Base-by-base conservation (phyloP, 2,888 invertebrate genomes). In the Argynnis bischoffii region DNA sequence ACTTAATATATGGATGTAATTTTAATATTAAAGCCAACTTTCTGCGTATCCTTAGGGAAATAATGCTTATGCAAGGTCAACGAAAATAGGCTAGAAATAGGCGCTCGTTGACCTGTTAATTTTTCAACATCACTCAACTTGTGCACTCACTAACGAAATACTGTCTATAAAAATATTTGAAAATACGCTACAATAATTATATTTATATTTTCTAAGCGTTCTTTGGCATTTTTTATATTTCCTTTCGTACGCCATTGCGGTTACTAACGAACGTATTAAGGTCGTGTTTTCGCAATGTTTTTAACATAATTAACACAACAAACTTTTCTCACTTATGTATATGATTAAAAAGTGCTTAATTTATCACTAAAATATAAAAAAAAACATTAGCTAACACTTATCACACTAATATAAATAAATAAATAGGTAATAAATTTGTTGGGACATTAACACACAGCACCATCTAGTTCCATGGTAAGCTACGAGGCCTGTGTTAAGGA, bases 61-160 rank as follows among this genome's bases (percentile, higher is more conserved):
- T 41, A 41, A 41, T 41, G 11, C 35, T 41, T 41, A 50, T 13
- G 47, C 59, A 67, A 66, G 64, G 65, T 56, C 66, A 55, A 56
- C 55, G 47, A 66, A 53, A 67, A 67, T 70, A 61, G 67, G 35
- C 59, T 60, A 60, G 63, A 64, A 55, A 67, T 63, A 67, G 64
- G 48, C 54, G 60, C 50, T 69, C 65, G 64, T 35, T 71, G 72
- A 69, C 68, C 69, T 63, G 70, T 71, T 67, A 69, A 63, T 67
- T 56, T 60, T 67, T 67, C 55, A 65, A 61, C 54, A 63, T 57
- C 63, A 57, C 56, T 57, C 64, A 65, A 70, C 70, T 70, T 59
- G 63, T 63, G 67, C 31, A 16, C 61, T 70, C 31, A 21, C 61
- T 55, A 66, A 51, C 65, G 55, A 70, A 70, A 67, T 53, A 51